Percentiles rank a stretch among this genome's conserved stretches.
These are phyloP conservation scores for Orchesella flavescens DNA, from an alignment of 2,888 invertebrate species.

Conservation along the genomic window DNA sequence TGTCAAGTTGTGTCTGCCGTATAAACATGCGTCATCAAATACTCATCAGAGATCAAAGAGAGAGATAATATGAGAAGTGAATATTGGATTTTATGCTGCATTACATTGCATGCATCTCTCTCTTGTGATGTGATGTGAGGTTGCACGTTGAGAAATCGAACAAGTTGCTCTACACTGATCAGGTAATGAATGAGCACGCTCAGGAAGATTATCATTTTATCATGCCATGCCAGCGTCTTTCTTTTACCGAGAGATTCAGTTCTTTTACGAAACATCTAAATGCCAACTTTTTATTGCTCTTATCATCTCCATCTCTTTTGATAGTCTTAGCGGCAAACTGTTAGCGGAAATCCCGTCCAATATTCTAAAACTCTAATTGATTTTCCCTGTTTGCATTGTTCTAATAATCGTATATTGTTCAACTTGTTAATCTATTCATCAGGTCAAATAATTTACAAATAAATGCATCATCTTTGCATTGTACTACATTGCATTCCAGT, in stretches of 20 bases:
- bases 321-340: background rate
- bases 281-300: conserved; percentile 5
- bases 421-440: background rate
- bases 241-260: conserved; percentile 23
- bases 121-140: no score
- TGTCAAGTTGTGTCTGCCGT: conserved; percentile 49
- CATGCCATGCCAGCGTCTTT: no score
- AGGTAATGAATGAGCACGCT: conserved; percentile 53
- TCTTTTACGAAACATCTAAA: conserved; percentile 9
- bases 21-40: conserved; percentile 1
- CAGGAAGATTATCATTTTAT: conserved; percentile 47
- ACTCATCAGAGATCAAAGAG: background rate
- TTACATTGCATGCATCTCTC: no score
- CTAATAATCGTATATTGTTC: conserved; percentile 28
- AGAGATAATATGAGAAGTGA: background rate
- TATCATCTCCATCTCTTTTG: conserved; percentile 2
- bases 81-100: no score
- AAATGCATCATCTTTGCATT: no score
- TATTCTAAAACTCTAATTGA: conserved; percentile 28
- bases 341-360: background rate
- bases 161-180: conserved; percentile 38
- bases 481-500: background rate
- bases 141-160: background rate
- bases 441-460: no score
- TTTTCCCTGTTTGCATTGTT: conserved; percentile 38